Percentiles rank a stretch among this genome's conserved stretches.
These are phyloP conservation scores for Halocaridina rubra DNA, from an alignment of 2,888 invertebrate species.

Conservation along the genomic window DNA sequence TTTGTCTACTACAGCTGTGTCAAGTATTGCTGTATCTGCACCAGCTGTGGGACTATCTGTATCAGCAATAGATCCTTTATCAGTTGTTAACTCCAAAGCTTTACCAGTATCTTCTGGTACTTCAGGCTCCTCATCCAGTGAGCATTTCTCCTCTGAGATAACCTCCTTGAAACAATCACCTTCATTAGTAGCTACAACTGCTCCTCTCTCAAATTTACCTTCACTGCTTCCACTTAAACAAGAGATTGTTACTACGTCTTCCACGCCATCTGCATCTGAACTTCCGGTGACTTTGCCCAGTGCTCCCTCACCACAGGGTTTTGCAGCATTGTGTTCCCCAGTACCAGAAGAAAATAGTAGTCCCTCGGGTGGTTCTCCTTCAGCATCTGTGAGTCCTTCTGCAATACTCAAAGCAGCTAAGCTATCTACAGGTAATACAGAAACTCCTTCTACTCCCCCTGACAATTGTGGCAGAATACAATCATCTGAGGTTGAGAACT, in stretches of 20 bases:
- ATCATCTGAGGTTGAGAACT: conserved; percentile 26
- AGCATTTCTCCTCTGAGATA: not conserved
- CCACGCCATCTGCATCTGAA: not conserved
- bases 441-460: conserved; percentile 11
- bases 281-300: not conserved
- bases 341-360: conserved; percentile 17
- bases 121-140: not conserved
- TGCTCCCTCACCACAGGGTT: conserved; percentile 34
- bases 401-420: not conserved
- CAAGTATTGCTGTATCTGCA: not conserved
- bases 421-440: not conserved
- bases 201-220: not conserved
- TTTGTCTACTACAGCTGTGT: conserved; percentile 18
- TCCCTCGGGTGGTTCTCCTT: not conserved
- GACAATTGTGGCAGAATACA: conserved; percentile 23
- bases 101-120: not conserved
- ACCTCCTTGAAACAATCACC: not conserved
- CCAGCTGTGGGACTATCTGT: not conserved
- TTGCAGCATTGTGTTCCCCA: conserved; percentile 43
- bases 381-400: not conserved
- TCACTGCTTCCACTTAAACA: not conserved
- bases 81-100: not conserved
- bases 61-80: not conserved
- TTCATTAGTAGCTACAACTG: not conserved
- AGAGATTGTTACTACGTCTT: conserved; percentile 24